Conservation (phyloP, 2,888 invertebrate species). For the Timema cristinae region DNA sequence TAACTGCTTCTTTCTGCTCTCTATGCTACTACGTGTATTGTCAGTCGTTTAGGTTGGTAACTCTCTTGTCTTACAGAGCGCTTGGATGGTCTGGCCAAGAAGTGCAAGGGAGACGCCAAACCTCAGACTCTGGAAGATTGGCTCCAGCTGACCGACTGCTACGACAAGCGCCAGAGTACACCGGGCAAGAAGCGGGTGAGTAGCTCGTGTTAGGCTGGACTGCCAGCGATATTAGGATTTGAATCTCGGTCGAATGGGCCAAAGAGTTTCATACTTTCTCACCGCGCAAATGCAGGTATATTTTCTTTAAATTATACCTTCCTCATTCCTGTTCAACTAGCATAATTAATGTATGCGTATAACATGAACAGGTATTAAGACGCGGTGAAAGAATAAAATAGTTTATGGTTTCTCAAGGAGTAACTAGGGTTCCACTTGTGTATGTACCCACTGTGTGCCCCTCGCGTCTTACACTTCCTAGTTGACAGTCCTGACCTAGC, state of each 20-base stretch:
- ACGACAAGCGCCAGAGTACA: constrained; percentile 47
- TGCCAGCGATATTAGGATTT: not conserved
- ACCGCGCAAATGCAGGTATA: too few relatives aligned
- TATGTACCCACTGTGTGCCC: too few relatives aligned
- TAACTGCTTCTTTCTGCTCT: constrained; percentile 10
- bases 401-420: constrained; percentile 4
- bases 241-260: not conserved
- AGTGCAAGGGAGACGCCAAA: constrained; percentile 52
- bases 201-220: constrained; percentile 33
- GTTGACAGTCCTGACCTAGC: too few relatives aligned
- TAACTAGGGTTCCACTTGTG: too few relatives aligned
- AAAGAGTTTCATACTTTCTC: not conserved
- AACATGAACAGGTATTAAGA: not conserved
- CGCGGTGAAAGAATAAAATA: not conserved
- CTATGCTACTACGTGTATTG: not conserved
- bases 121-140: constrained; percentile 87
- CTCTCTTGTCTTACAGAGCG: constrained; percentile 63
- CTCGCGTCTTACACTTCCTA: too few relatives aligned
- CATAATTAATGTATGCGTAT: too few relatives aligned
- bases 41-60: not conserved
- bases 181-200: constrained; percentile 88
- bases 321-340: too few relatives aligned
- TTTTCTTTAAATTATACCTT: too few relatives aligned
- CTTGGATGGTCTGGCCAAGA: constrained; percentile 83
- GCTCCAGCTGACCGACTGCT: constrained; percentile 79